Conservation (phyloP, 2,888 invertebrate genomes). For the Sinhomidia bicolor region DNA sequence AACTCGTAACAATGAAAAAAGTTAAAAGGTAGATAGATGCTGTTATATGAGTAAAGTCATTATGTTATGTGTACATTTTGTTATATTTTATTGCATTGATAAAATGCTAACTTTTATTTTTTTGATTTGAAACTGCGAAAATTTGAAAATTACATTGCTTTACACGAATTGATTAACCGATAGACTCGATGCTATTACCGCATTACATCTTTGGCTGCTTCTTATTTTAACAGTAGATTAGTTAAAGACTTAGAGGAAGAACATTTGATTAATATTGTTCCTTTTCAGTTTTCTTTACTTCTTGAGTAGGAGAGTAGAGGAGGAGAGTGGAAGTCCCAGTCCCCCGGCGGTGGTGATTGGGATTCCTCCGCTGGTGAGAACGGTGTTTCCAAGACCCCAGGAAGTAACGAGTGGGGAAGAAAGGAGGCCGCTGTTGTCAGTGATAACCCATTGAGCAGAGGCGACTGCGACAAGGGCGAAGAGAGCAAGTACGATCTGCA, state of each 20-base stretch:
- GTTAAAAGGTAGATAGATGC: too few relatives aligned
- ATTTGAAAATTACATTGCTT: not conserved
- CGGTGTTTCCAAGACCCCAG: too few relatives aligned
- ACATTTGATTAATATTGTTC: not conserved
- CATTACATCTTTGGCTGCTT: not conserved
- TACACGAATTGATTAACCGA: not conserved
- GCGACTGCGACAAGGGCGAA: slow-evolving; percentile 45
- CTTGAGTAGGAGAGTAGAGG: slow-evolving; percentile 26
- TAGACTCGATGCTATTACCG: not conserved
- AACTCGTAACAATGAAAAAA: not conserved
- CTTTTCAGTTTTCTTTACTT: slow-evolving; percentile 1
- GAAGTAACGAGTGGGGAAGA: not conserved
- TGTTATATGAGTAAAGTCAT: too few relatives aligned
- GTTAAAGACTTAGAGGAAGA: not conserved
- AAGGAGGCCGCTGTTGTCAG: not conserved
- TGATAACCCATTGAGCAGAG: slow-evolving; percentile 23
- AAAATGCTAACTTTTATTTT: not conserved
- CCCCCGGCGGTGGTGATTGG: not conserved
- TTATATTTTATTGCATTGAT: not conserved
- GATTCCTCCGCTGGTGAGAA: slow-evolving; percentile 10
- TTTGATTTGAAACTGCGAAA: not conserved
- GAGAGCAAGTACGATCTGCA: slow-evolving; percentile 36
- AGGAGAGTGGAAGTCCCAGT: not conserved
- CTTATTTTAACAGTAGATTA: too few relatives aligned
- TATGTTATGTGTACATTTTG: too few relatives aligned